Evolutionary conservation across 1,140 invertebrate species (phyloP).

Genomic region (Eubasilissa regina): DNA sequence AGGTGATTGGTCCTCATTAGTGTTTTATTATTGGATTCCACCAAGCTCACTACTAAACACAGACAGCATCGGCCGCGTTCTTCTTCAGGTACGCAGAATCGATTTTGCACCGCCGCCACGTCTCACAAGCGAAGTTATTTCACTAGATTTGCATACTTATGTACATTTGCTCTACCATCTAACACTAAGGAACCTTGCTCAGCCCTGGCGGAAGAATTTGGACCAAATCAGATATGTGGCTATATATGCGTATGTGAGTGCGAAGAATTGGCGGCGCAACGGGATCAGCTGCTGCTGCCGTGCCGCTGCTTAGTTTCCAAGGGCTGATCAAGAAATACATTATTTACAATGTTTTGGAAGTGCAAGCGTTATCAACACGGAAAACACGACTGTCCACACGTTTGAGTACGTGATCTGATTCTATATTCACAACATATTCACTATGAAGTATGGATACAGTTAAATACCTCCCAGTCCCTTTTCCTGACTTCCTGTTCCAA

Average conservation of each 20-base stretch:
- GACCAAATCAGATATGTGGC: constrained; percentile 16
- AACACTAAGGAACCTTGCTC: constrained; percentile 55
- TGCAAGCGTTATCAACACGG: constrained; percentile 72
- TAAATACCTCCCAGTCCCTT: constrained; percentile 97
- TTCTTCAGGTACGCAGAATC: constrained; percentile 55
- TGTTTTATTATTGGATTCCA: constrained; percentile 36
- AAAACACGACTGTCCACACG: constrained; percentile 71
- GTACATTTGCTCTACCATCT: constrained; percentile 59
- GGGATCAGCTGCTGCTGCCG: constrained; percentile 10
- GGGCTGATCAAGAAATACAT: constrained; percentile 61
- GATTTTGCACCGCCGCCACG: constrained; percentile 60
- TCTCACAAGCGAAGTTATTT: constrained; percentile 58
- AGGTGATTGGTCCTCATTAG: constrained; percentile 23
- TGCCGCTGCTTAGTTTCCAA: constrained; percentile 41
- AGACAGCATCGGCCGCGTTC: constrained; percentile 35
- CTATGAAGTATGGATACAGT: constrained; percentile 66
- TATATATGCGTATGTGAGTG: constrained; percentile 38
- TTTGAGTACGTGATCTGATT: constrained; percentile 72
- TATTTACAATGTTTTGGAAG: constrained; percentile 73
- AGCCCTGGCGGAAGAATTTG: constrained; percentile 52
- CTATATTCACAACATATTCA: constrained; percentile 73
- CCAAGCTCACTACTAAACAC: constrained; percentile 43
- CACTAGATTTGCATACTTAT: constrained; percentile 57
- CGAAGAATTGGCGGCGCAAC: constrained; percentile 23
- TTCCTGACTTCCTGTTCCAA: constrained; percentile 99